Evolutionary conservation across 2,888 invertebrate genomes (phyloP).

Genomic region (Diarsia dahlii): DNA sequence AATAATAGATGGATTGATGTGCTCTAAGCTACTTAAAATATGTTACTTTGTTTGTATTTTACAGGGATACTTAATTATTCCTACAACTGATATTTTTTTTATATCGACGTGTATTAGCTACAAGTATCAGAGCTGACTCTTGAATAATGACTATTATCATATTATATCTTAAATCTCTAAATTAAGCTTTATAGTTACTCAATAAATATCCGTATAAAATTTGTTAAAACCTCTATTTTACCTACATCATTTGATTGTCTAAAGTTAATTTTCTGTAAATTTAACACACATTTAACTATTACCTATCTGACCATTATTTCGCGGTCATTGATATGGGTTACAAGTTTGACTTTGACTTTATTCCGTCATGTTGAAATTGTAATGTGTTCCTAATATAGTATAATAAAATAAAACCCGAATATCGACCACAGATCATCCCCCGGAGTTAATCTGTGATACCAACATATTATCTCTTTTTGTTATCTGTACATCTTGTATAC

Average conservation of each 20-base stretch:
- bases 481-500: slow-evolving; percentile 17
- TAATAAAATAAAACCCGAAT: not conserved
- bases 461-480: not conserved
- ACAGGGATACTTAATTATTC: not conserved
- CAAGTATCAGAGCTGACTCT: too few species aligned
- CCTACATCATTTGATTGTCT: too few species aligned
- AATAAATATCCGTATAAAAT: too few species aligned
- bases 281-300: not conserved
- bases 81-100: too few species aligned
- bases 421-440: not conserved
- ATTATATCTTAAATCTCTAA: too few species aligned
- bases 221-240: too few species aligned
- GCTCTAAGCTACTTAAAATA: not conserved
- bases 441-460: not conserved
- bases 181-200: too few species aligned
- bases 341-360: not conserved
- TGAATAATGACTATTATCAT: too few species aligned
- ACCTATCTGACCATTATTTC: not conserved
- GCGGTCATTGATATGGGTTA: too few species aligned
- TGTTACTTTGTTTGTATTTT: not conserved
- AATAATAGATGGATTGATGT: not conserved
- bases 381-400: not conserved
- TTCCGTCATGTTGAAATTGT: not conserved
- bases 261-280: too few species aligned
- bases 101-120: too few species aligned